Base-by-base conservation (phyloP, 37 sponge, comb jelly and placozoan species). In the Haliclona indistincta region DNA sequence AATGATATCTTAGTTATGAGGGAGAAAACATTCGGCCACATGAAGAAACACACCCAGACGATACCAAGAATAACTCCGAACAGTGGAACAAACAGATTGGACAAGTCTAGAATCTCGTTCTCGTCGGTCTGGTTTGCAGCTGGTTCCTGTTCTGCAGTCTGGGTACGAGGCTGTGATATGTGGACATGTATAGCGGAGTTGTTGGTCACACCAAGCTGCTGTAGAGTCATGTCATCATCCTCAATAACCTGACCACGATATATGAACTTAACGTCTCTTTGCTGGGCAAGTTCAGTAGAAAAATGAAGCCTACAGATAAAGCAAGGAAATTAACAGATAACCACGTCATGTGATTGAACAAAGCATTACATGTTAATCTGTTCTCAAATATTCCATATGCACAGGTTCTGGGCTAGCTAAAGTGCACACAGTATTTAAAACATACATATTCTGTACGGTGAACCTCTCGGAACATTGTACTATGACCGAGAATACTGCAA, bases 41-140 rank as follows among this genome's bases (percentile, higher is more conserved):
- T 55, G 33, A 88, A 43, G 55, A 88, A 40, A 4, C 23, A 38
- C 3, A 64, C 72, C 88, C 88, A 88, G 2, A 36, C 43, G 19
- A 88, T 60, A 30, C 64, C 77, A n/a, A 88, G 60, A 8, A 88
- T 81, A n/a, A 88, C 1, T 29, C 88, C 83, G 44, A 88, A 70
- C 34, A 88, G 54, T 20, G 88, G 88, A 2, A 88, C 4, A 37
- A 88, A 88, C 37, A 81, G 54, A 10, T 36, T 39, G 25, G 88
- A 88, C 2, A 88, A 23, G 43, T 88, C 88, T 2, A 81, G 53
- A n/a, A 63, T 19, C 17, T 76, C 70, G 0, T 56, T 39, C 7
- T 33, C 47, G 8, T 76, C 51, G 10, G 52, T 54, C 23, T 72
- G 67, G 35, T 20, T 19, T 43, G 33, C 40, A 42, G 1, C 20